Evolutionary conservation across 1,140 invertebrate species (phyloP).

Genomic region (Zaprionus kolodkinae): DNA sequence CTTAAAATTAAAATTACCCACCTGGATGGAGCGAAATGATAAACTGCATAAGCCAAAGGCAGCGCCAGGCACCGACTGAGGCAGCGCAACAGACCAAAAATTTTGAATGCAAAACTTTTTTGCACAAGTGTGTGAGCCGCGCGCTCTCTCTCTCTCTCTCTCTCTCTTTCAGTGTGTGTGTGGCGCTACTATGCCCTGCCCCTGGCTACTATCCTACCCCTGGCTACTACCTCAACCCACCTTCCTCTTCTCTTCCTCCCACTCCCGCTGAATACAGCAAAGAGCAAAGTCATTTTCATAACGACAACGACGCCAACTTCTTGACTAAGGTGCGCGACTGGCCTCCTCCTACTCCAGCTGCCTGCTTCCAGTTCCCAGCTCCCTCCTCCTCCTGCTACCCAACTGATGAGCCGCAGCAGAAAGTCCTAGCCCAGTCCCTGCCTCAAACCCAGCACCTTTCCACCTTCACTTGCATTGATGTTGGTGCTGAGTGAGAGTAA

Average conservation of each 20-base stretch:
- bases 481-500: background rate
- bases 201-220: background rate
- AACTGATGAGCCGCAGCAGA: conserved; percentile 63
- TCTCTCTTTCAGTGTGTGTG: background rate
- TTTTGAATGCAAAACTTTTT: conserved; percentile 82
- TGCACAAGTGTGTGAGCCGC: conserved; percentile 41
- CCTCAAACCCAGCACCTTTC: conserved; percentile 15
- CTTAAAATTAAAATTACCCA: conserved; percentile 84
- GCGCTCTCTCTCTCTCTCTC: no score
- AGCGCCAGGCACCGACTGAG: conserved; percentile 4
- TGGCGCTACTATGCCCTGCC: background rate
- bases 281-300: conserved; percentile 82
- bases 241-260: background rate
- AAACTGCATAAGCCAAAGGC: conserved; percentile 79
- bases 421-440: no score
- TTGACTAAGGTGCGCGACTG: conserved; percentile 66
- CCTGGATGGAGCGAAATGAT: conserved; percentile 81
- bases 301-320: conserved; percentile 77
- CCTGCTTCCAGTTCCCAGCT: no score
- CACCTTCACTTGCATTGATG: conserved; percentile 7
- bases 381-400: background rate
- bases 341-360: background rate
- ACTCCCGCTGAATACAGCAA: conserved; percentile 49
- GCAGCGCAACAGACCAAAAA: conserved; percentile 69
- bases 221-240: background rate